A percentile compares a stretch with the other conserved stretches of the same genome.
phyloP scores from a whole-genome alignment of 2,888 invertebrate species.

The Drepana falcataria region DNA sequence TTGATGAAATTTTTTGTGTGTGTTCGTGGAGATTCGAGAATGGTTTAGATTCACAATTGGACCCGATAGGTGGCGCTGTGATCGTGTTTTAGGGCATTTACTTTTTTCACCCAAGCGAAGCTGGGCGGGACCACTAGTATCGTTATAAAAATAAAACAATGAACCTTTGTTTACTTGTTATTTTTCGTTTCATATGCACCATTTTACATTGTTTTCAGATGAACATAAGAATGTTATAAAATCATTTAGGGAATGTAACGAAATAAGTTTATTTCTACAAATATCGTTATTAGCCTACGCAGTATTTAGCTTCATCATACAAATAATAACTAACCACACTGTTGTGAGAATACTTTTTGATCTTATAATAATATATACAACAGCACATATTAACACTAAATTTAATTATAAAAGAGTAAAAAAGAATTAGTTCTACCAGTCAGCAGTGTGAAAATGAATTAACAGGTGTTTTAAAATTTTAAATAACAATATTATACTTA shows the following conservation, averaged over 20 bases:
- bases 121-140: too few relatives aligned
- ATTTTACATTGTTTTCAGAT: constrained; percentile 36
- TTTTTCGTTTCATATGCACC: constrained; percentile 24
- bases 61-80: too few relatives aligned
- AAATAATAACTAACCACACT: constrained; percentile 33
- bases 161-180: constrained; percentile 15
- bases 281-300: constrained; percentile 34
- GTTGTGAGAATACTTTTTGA: constrained; percentile 38
- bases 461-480: background rate
- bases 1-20: too few relatives aligned
- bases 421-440: constrained; percentile 30
- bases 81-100: too few relatives aligned
- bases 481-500: constrained; percentile 6
- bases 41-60: too few relatives aligned
- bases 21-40: too few relatives aligned
- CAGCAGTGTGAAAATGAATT: constrained; percentile 27
- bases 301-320: constrained; percentile 31
- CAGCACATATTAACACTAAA: constrained; percentile 28
- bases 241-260: constrained; percentile 58
- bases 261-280: constrained; percentile 43
- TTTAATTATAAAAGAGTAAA: constrained; percentile 28
- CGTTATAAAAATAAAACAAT: constrained; percentile 11
- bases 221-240: constrained; percentile 25
- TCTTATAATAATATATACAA: constrained; percentile 49
- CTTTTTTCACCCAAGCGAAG: too few relatives aligned